Base-by-base conservation (phyloP, 1,140 invertebrate genomes). In the Sminthurides bifidus region DNA sequence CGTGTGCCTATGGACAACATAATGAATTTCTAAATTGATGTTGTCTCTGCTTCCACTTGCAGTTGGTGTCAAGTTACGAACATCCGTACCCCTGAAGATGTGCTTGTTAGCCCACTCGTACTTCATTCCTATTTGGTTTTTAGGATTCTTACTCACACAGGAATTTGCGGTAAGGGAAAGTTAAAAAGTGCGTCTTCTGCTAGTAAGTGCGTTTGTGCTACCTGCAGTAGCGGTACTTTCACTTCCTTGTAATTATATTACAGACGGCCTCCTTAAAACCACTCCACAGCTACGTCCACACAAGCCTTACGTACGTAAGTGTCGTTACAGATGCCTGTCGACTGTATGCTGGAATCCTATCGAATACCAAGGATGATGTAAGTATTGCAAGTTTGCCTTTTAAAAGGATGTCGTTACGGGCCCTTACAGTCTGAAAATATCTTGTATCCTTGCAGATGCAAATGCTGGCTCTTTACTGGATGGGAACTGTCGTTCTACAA, bases 331-430 rank as follows among this genome's bases (percentile, higher is more conserved):
- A 49, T 21, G n/a, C 23, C 3, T 26, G 31, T 3, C 5, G 46
- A 33, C 29, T 49, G 46, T 49, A 49, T 26, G 46, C 10, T 17
- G 46, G 46, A 49, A 33, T 49, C 24, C 5, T 35, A 6, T 49
- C 46, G 14, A 49, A 49, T 26, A 49, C 46, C 24, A 30, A 6
- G 23, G 46, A 49, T 49, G 46, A 49, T 35, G 44, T 46, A 29
- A 46, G n/a, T n/a, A n/a, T n/a, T n/a, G n/a, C n/a, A n/a, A n/a
- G n/a, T n/a, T n/a, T n/a, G n/a, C n/a, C n/a, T n/a, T n/a, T n/a
- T n/a, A n/a, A n/a, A n/a, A n/a, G n/a, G n/a, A n/a, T n/a, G n/a
- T n/a, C n/a, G n/a, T n/a, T n/a, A n/a, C n/a, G n/a, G n/a, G n/a
- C n/a, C n/a, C n/a, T n/a, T n/a, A n/a, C n/a, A n/a, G n/a, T n/a